These are phyloP conservation scores for Trematocara stigmaticum DNA, from an alignment of 2,113 vertebrate species.

Conservation along the genomic window DNA sequence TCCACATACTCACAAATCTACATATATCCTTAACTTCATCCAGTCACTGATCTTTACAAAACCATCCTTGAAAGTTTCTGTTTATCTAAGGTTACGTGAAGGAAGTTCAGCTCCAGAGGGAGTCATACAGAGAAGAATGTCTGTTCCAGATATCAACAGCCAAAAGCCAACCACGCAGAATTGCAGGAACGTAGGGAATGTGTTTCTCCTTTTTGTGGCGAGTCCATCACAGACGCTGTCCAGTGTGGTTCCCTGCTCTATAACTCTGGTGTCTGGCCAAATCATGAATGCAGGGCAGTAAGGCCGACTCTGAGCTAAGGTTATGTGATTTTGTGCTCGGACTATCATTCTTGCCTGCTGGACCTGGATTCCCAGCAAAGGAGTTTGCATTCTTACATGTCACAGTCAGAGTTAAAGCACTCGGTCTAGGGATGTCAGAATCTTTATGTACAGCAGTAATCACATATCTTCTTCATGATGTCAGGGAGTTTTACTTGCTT, in stretches of 20 bases:
- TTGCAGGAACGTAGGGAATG: constrained; percentile 32
- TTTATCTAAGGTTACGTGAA: neutral
- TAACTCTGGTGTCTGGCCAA: constrained; percentile 5
- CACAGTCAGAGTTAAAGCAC: neutral
- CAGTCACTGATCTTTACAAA: neutral
- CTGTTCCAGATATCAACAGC: constrained; percentile 7
- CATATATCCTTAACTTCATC: neutral
- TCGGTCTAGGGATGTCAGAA: neutral
- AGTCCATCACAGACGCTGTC: neutral
- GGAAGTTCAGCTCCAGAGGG: constrained; percentile 30
- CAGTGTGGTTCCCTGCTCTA: neutral
- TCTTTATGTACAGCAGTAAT: neutral
- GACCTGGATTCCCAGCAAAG: neutral
- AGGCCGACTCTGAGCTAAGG: neutral
- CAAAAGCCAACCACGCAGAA: neutral
- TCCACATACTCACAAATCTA: neutral
- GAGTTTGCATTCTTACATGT: neutral
- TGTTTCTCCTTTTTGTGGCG: neutral
- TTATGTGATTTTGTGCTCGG: neutral
- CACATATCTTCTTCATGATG: neutral
- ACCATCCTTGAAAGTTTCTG: neutral
- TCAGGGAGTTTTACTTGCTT: neutral
- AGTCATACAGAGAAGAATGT: neutral
- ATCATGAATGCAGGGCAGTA: neutral
- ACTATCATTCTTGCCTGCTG: neutral